Evolutionary conservation across 1,140 invertebrate genomes (phyloP), one percentile per base, ranked within the genome.

Genomic region (Megalonaias nervosa): DNA sequence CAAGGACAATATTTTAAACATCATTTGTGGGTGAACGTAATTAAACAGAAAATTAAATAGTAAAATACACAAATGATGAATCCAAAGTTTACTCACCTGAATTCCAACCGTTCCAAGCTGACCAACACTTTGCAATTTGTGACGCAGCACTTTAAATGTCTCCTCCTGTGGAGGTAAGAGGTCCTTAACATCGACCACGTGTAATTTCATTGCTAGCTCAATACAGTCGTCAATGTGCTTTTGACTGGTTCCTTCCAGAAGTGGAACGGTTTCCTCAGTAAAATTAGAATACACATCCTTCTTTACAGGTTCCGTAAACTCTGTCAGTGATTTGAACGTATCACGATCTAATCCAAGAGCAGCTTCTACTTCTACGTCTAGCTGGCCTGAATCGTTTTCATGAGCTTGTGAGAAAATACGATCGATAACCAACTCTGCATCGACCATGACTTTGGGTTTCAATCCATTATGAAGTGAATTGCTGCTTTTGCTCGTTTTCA

Each of bases 341-440:
- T 64, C 79, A 58, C 81, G 79, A 55, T 86, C 83, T 15, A 83
- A 59, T 1, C 81, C 81, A 3, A 84, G 65, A 4, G 69, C 64
- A 11, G 77, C 77, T 23, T 79, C 71, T 23, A 79, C 72, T 58
- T 79, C 61, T 56, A 78, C 79, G 60, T 75, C 71, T 16, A 74
- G 48, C 23, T 67, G 66, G 23, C 72, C 58, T 48, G 67, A 70
- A 16, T 31, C 26, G 57, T 67, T 38, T 66, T 74, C n/a, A 15
- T 60, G 64, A 16, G 75, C 73, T 38, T 82, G 75, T 16, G 81
- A 80, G 72, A 86, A 83, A 0, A 83, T 79, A 59, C 78, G 71
- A 67, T 86, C 82, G n/a, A 84, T 84, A 14, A 82, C 80, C 48
- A 84, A 69, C 72, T 86, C 84, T 3, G 82, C 71, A 38, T 83